Base-by-base conservation (phyloP, 2,888 invertebrate species). In the Altica lythri region DNA sequence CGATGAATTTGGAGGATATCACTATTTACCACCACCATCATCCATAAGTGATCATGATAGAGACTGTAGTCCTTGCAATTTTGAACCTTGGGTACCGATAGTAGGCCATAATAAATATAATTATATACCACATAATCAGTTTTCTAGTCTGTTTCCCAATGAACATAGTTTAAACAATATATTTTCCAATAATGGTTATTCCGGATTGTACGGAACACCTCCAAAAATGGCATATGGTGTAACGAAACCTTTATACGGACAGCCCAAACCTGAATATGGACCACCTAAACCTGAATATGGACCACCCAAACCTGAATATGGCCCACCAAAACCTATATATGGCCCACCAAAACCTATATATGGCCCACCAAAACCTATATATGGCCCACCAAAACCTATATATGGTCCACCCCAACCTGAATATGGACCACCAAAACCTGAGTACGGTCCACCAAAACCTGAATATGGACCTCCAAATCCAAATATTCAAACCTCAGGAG, bases 31-130 rank as follows among this genome's bases (percentile, higher is more conserved):
- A 3, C 69, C 67, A 16, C 59, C 53, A 47, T 50, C 16, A 43
- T 59, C 38, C 60, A 62, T 46, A 51, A 50, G 49, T 61, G 64
- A 54, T 14, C 9, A 46, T 57, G 53, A 64, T 56, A 45, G 81
- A 68, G 81, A 82, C 59, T 92, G 92, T 69, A 86, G 88, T 69
- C 83, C 88, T 48, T 92, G 92, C 69, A 90, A 91, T 72, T 81
- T 84, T 72, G 83, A 85, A 67, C 91, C 92, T 54, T 92, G 92
- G 92, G 82, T 89, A 65, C 92, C 92, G 27, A 84, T 91, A 34
- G 59, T 59, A 44, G 71, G 68, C 2, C 63, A 66, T 42, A 68
- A 68, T 53, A 71, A 70, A 25, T 54, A 71, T 30, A 70, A 69
- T 38, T 72, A 71, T 55, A 66, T 67, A 9, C 69, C 68, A 22